These are phyloP conservation scores for Oophaga sylvatica DNA, from an alignment of 2,797 vertebrate species.

Conservation along the genomic window DNA sequence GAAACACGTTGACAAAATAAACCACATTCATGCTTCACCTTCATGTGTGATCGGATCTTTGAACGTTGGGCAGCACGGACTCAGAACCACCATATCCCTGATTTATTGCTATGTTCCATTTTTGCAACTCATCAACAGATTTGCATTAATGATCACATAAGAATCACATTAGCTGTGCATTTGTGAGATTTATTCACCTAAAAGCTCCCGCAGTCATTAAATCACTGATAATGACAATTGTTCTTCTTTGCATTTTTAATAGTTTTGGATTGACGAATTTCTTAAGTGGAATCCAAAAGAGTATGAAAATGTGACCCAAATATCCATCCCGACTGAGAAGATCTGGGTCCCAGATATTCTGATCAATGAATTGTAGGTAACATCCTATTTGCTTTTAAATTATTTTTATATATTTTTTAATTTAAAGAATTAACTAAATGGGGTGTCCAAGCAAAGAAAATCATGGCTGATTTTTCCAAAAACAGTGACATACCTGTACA, in stretches of 20 bases:
- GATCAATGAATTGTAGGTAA: constrained; percentile 96
- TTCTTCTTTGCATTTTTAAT: constrained; percentile 44
- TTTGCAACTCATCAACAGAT: neutral
- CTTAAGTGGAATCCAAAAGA: constrained; percentile 86
- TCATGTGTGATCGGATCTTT: too few species aligned
- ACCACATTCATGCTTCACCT: too few species aligned
- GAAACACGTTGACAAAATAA: too few species aligned
- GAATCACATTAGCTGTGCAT: too few species aligned
- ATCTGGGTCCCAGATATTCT: constrained; percentile 97
- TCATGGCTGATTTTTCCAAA: too few species aligned
- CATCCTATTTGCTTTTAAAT: neutral
- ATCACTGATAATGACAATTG: neutral
- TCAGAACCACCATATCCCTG: too few species aligned
- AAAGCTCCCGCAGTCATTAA: neutral
- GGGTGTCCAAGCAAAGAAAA: neutral
- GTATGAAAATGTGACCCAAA: constrained; percentile 88
- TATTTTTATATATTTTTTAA: neutral
- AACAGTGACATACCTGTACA: too few species aligned
- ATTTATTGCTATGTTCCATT: neutral
- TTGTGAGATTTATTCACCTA: too few species aligned
- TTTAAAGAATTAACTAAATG: neutral
- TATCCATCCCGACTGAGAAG: constrained; percentile 87
- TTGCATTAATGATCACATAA: neutral
- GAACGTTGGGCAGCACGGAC: too few species aligned
- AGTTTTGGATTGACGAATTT: constrained; percentile 94